Evolutionary conservation across 2,888 invertebrate genomes (phyloP).

Genomic region (Rhamnusium bicolor): DNA sequence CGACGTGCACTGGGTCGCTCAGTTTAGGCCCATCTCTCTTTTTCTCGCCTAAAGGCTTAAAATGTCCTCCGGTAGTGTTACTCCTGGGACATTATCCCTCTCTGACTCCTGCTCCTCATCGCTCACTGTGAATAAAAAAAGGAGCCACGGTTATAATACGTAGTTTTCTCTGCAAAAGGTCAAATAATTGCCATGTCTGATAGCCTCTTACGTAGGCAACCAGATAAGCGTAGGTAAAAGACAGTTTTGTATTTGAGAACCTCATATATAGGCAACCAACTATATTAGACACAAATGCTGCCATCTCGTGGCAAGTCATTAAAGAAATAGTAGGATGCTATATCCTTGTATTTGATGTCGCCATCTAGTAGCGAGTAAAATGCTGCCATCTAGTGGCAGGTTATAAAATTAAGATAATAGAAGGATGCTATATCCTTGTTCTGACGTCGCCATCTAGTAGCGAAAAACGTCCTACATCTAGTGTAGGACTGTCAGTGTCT

Average conservation of each 20-base stretch:
- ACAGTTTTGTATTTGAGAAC: not conserved
- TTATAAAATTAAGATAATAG: not conserved
- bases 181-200: not conserved
- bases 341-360: not conserved
- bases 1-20: constrained; percentile 13
- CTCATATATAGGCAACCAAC: no score
- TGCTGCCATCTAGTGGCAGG: no score
- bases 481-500: constrained; percentile 7
- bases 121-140: not conserved
- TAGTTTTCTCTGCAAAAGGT: not conserved
- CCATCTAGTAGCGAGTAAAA: no score
- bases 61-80: constrained; percentile 15
- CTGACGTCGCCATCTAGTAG: not conserved
- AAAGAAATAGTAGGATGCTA: not conserved
- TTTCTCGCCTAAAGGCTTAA: constrained; percentile 5
- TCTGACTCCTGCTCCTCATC: not conserved
- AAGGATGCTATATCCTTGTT: not conserved
- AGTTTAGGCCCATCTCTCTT: not conserved
- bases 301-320: not conserved
- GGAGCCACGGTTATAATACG: constrained; percentile 3
- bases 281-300: not conserved
- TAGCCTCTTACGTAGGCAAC: constrained; percentile 7
- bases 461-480: constrained; percentile 1
- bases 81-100: constrained; percentile 2
- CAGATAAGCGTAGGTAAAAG: not conserved